Conservation (phyloP, 2,888 invertebrate genomes). For the Agapetus fuscipes region DNA sequence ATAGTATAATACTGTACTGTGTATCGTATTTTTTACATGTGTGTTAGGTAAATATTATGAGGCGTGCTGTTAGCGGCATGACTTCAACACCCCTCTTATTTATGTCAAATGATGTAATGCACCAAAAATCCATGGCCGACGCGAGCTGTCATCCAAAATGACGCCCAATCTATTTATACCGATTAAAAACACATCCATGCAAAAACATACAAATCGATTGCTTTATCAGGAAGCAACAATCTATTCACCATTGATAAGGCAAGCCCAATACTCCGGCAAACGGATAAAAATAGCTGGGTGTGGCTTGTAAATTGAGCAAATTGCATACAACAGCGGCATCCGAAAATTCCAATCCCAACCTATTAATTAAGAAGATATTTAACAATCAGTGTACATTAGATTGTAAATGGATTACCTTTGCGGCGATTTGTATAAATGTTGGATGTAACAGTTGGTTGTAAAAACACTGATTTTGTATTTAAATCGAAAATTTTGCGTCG, state of each 20-base stretch:
- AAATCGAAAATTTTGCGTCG: no score
- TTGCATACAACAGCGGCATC: neutral
- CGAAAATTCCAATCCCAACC: neutral
- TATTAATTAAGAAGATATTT: no score
- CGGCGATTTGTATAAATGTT: no score
- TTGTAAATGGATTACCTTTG: no score
- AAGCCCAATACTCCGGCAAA: slow-evolving; percentile 1
- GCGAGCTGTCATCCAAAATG: slow-evolving; percentile 3
- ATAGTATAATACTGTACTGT: no score
- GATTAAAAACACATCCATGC: neutral
- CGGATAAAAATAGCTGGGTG: slow-evolving; percentile 6
- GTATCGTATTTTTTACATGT: no score
- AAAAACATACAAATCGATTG: neutral
- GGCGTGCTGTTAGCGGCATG: no score
- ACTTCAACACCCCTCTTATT: slow-evolving; percentile 26
- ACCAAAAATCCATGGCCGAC: slow-evolving; percentile 29
- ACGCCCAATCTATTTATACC: neutral
- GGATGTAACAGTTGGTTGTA: no score
- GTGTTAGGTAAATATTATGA: no score
- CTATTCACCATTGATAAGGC: slow-evolving; percentile 5
- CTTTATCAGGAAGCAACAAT: neutral
- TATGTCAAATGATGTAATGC: slow-evolving; percentile 42
- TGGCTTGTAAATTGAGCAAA: slow-evolving; percentile 6
- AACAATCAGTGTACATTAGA: no score
- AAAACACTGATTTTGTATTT: no score